These are phyloP conservation scores for Emydocephalus ijimae DNA, from an alignment of 2,113 vertebrate genomes.

Conservation along the genomic window DNA sequence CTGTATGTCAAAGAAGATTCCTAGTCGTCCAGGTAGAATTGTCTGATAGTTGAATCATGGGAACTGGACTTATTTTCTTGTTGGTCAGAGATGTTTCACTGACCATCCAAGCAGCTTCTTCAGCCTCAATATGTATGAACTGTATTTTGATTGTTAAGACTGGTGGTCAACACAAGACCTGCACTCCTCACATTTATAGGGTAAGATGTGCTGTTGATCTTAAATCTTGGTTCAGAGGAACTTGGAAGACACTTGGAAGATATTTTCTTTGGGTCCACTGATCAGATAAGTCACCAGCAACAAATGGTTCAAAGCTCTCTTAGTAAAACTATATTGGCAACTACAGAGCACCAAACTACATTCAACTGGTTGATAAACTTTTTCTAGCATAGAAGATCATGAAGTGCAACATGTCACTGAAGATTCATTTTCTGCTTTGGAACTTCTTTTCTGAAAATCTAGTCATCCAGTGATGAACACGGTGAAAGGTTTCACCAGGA, in stretches of 20 bases:
- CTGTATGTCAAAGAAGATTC: not conserved
- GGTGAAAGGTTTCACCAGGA: not conserved
- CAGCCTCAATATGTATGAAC: not conserved
- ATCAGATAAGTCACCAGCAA: not conserved
- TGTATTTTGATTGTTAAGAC: not conserved
- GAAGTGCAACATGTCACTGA: not conserved
- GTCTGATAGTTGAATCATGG: not conserved
- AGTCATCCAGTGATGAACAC: not conserved
- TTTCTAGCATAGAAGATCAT: not conserved
- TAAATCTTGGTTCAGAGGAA: not conserved
- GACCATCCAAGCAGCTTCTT: not conserved
- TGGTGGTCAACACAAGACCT: not conserved
- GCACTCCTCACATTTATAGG: not conserved
- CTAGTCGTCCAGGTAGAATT: not conserved
- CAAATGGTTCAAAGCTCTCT: not conserved
- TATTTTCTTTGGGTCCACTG: not conserved
- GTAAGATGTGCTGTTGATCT: not conserved
- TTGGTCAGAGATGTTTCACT: not conserved
- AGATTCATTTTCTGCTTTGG: not conserved
- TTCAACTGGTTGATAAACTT: not conserved
- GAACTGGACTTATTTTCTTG: not conserved
- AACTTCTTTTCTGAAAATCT: not conserved
- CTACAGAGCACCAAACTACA: not conserved
- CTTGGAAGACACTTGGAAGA: not conserved
- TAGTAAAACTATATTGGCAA: not conserved